Base-by-base conservation (phyloP, 1,140 invertebrate species). In the Diorhabda sublineata region DNA sequence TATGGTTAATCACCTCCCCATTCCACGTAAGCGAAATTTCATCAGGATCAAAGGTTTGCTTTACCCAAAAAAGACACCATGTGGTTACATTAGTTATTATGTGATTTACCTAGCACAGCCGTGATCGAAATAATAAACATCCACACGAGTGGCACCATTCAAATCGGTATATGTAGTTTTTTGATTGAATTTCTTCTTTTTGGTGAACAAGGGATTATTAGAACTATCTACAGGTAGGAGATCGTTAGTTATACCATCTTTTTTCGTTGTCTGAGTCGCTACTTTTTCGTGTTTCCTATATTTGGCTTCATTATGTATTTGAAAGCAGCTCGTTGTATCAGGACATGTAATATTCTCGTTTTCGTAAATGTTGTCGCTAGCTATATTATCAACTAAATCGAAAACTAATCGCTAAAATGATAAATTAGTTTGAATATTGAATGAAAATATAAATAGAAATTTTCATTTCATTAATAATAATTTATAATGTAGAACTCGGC, bases 61-160 rank as follows among this genome's bases (percentile, higher is more conserved):
- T 56, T n/a, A 61, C 3, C 52, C 7, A 57, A 56, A 57, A 47
- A 58, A n/a, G 3, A 66, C 57, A 41, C 42, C n/a, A 60, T 26
- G 11, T 9, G 4, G 41, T 62, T 42, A 5, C 41, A 9, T 42
- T 61, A 61, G 5, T 64, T 61, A 26, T 4, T 45, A 44, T 70
- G 61, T 65, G 67, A 67, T 68, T 70, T 70, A 89, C 80, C 85
- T 84, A 3, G 86, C 84, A 72, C 85, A 87, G 57, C 88, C 87
- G 72, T 89, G 87, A 76, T 90, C 88, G 71, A 89, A 90, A 59
- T 87, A 88, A 78, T 90, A 89, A 57, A 89, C 84, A 68, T 89
- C 88, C 5, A 87, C 84, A 69, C 81, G 82, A 67, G 85, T 82
- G 43, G 70, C 71, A 4, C 68, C 69, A 62, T 71, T 64, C 43